These are phyloP conservation scores for Carcina quercana DNA, from an alignment of 2,888 invertebrate genomes.

Conservation along the genomic window DNA sequence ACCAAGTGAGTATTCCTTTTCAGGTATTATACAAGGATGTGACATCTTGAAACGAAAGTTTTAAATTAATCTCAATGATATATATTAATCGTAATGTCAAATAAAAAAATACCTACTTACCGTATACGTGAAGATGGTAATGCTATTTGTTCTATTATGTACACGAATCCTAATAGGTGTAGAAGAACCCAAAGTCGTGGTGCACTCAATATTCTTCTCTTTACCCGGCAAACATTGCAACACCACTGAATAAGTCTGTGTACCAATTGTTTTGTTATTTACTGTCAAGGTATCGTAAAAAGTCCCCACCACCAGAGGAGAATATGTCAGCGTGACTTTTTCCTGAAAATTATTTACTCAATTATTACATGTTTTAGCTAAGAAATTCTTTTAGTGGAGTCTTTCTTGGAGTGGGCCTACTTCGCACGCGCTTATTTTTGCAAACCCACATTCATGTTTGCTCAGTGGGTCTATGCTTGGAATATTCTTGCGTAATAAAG, in stretches of 20 bases:
- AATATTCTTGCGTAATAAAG: too few species aligned
- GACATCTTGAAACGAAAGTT: too few species aligned
- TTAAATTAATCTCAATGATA: too few species aligned
- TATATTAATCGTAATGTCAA: too few species aligned
- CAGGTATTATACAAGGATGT: conserved; percentile 48
- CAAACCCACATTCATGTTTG: too few species aligned
- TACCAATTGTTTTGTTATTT: conserved; percentile 42
- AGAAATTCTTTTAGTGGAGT: too few species aligned
- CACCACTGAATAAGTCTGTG: conserved; percentile 44
- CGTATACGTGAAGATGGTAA: too few species aligned
- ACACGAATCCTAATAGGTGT: conserved; percentile 50
- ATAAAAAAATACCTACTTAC: too few species aligned
- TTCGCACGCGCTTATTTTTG: too few species aligned
- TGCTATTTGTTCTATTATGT: conserved; percentile 50
- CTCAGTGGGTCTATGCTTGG: too few species aligned
- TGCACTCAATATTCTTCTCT: conserved; percentile 43
- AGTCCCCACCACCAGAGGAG: conserved; percentile 55
- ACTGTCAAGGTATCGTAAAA: conserved; percentile 43
- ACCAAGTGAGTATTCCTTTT: conserved; percentile 32
- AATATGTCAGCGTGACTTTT: conserved; percentile 40
- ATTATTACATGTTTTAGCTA: conserved; percentile 2
- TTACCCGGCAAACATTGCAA: conserved; percentile 56
- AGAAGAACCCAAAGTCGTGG: conserved; percentile 39
- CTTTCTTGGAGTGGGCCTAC: too few species aligned
- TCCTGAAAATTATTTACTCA: conserved; percentile 30